Conservation (phyloP, 2,797 vertebrate genomes). For the Pygocentrus nattereri region DNA sequence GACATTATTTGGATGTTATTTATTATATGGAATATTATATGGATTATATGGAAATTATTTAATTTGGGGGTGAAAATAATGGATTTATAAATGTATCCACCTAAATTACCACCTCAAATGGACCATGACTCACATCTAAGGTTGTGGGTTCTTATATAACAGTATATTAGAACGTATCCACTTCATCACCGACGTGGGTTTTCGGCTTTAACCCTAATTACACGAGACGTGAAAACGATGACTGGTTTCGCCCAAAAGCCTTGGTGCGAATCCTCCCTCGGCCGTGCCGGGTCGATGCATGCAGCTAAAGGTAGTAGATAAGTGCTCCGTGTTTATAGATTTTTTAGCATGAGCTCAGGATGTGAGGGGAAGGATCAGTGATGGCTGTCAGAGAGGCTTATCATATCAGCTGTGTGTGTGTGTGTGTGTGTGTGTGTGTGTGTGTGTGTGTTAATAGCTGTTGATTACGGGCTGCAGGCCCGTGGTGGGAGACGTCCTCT, state of each 20-base stretch:
- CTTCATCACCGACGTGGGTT: background rate
- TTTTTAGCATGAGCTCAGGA: background rate
- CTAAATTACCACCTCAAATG: too few relatives aligned
- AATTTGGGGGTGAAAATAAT: too few relatives aligned
- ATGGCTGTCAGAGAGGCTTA: conserved; percentile 11
- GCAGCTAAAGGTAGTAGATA: background rate
- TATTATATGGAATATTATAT: too few relatives aligned
- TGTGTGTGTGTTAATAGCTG: background rate
- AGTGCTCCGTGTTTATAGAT: background rate
- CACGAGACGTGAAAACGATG: background rate
- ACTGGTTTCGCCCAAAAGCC: background rate
- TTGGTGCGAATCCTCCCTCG: background rate
- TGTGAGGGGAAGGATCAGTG: background rate
- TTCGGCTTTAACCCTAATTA: background rate
- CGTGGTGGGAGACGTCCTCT: conserved; percentile 1
- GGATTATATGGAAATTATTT: too few relatives aligned
- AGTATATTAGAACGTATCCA: too few relatives aligned
- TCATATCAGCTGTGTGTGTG: conserved; percentile 1
- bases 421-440: background rate
- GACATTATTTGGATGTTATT: too few relatives aligned
- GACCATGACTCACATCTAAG: too few relatives aligned
- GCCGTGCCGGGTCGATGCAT: background rate
- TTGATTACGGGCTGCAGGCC: conserved; percentile 1
- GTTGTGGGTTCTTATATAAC: too few relatives aligned
- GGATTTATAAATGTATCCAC: too few relatives aligned